Evolutionary conservation across 2,888 invertebrate genomes (phyloP).

Genomic region (Drosophila mimetica): DNA sequence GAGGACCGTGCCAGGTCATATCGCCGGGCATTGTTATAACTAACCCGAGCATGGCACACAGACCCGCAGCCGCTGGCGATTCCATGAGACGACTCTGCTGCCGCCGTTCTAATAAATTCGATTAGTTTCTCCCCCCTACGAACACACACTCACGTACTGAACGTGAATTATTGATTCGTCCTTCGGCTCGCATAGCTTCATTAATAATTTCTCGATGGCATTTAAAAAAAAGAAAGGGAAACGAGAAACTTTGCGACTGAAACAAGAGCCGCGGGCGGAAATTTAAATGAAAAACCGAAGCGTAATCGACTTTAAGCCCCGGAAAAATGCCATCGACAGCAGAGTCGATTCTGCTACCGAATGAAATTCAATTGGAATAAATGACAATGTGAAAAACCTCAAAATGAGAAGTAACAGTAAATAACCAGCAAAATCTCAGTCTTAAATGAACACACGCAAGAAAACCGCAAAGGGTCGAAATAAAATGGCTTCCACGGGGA

Average conservation of each 20-base stretch:
- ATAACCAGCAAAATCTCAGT: slow-evolving; percentile 14
- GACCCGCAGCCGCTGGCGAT: slow-evolving; percentile 44
- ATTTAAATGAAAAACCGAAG: slow-evolving; percentile 29
- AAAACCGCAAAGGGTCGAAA: slow-evolving; percentile 39
- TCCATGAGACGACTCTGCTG: slow-evolving; percentile 54
- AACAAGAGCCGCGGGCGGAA: slow-evolving; percentile 17
- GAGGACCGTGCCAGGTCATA: slow-evolving; percentile 31
- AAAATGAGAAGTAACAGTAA: slow-evolving; percentile 24
- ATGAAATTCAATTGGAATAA: slow-evolving; percentile 39
- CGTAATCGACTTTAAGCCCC: slow-evolving; percentile 36
- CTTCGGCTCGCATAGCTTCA: slow-evolving; percentile 46
- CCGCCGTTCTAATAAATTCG: slow-evolving; percentile 71
- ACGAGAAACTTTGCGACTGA: slow-evolving; percentile 15
- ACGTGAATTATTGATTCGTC: slow-evolving; percentile 51
- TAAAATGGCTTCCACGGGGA: slow-evolving; percentile 56
- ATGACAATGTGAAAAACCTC: slow-evolving; percentile 17
- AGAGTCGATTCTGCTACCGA: slow-evolving; percentile 7
- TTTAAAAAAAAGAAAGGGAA: slow-evolving; percentile 28
- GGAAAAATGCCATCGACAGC: slow-evolving; percentile 28
- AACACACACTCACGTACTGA: slow-evolving; percentile 34
- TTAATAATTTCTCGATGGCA: slow-evolving; percentile 49
- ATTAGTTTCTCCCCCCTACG: slow-evolving; percentile 64
- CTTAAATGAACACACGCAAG: not conserved
- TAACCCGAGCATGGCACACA: slow-evolving; percentile 20
- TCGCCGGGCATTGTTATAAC: slow-evolving; percentile 39